Evolutionary conservation across 2,888 invertebrate genomes (phyloP).

Genomic region (Nesidiocoris tenuis): DNA sequence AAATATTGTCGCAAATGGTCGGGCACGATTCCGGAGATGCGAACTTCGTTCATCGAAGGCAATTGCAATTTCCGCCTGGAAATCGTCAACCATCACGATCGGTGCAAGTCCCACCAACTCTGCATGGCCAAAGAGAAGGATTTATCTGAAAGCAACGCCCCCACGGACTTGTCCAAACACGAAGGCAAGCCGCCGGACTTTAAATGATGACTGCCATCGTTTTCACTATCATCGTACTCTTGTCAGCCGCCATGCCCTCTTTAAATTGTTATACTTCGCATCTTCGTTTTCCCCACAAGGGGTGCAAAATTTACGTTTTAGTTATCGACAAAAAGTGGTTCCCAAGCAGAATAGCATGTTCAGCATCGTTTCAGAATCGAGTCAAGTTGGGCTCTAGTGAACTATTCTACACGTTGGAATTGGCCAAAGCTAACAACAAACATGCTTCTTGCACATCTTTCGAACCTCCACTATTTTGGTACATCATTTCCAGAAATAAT

Average conservation of each 20-base stretch:
- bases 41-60: slow-evolving; percentile 77
- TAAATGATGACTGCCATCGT: slow-evolving; percentile 19
- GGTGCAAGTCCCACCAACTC: slow-evolving; percentile 72
- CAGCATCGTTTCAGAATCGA: too few relatives aligned
- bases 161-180: slow-evolving; percentile 38
- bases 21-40: slow-evolving; percentile 66
- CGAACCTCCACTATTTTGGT: too few relatives aligned
- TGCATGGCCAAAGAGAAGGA: slow-evolving; percentile 60
- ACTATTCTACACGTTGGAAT: too few relatives aligned
- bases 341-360: too few relatives aligned
- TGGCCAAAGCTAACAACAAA: too few relatives aligned
- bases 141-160: slow-evolving; percentile 17
- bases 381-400: too few relatives aligned
- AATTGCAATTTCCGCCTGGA: slow-evolving; percentile 74
- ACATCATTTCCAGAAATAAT: too few relatives aligned
- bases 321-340: too few relatives aligned
- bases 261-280: too few relatives aligned
- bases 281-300: too few relatives aligned
- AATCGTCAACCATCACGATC: slow-evolving; percentile 77
- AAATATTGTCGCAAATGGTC: slow-evolving; percentile 74
- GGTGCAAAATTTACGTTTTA: too few relatives aligned
- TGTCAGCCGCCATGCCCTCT: not conserved
- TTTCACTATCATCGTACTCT: not conserved
- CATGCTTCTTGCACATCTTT: too few relatives aligned
- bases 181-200: slow-evolving; percentile 39